Evolutionary conservation across 2,888 invertebrate genomes (phyloP).

Genomic region (Chaitophorus viminalis): DNA sequence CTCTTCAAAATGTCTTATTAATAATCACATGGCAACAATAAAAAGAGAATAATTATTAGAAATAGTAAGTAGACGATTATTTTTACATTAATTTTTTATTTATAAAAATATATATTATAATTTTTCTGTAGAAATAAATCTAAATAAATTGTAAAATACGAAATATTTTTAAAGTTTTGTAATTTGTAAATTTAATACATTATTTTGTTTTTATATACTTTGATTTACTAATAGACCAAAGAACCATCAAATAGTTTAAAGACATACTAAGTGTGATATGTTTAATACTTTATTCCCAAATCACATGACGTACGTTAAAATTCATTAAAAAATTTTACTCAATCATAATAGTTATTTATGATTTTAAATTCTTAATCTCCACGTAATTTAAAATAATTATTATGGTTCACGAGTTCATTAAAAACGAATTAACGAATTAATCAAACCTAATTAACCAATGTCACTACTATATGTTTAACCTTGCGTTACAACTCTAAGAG

Average conservation of each 20-base stretch:
- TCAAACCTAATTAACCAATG: neutral
- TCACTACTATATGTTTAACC: neutral
- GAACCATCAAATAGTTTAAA: neutral
- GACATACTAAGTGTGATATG: neutral
- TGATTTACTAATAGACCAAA: conserved; percentile 8
- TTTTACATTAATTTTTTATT: neutral
- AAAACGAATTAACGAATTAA: neutral
- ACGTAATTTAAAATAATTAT: neutral
- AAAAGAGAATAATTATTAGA: neutral
- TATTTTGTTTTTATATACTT: neutral
- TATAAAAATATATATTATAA: neutral
- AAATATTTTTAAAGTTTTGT: neutral
- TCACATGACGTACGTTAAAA: neutral
- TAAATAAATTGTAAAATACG: neutral
- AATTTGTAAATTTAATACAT: neutral
- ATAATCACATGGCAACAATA: too few relatives aligned
- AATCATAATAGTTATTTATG: neutral
- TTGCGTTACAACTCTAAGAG: too few relatives aligned
- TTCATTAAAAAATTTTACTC: conserved; percentile 6
- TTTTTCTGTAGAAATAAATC: neutral
- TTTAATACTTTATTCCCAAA: conserved; percentile 13
- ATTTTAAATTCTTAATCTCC: neutral
- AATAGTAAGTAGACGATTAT: neutral
- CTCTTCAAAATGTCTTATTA: too few relatives aligned
- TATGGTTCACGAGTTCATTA: neutral